These are phyloP conservation scores for Pilophorus perplexus DNA, from an alignment of 2,888 invertebrate species.

Conservation along the genomic window DNA sequence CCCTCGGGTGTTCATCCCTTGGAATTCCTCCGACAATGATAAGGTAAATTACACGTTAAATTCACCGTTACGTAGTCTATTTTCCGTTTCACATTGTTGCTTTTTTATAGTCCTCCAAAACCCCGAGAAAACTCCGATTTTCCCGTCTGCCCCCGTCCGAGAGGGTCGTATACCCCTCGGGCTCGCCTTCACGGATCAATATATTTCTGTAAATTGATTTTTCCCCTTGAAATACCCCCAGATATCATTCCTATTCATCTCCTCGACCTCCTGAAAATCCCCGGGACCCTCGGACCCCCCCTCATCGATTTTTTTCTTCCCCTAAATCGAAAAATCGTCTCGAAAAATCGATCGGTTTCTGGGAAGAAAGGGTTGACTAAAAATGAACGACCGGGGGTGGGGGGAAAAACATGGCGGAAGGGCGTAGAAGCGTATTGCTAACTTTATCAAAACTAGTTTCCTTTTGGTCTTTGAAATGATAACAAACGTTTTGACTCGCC, in stretches of 20 bases:
- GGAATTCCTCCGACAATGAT: slow-evolving; percentile 46
- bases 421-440: slow-evolving; percentile 49
- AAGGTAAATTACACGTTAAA: slow-evolving; percentile 44
- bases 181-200: slow-evolving; percentile 12
- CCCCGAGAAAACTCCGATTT: too few relatives aligned
- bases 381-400: slow-evolving; percentile 44
- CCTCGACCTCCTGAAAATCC: neutral
- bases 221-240: neutral
- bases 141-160: neutral
- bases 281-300: neutral
- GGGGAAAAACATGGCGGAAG: slow-evolving; percentile 63
- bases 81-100: too few relatives aligned
- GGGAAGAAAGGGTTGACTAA: slow-evolving; percentile 47
- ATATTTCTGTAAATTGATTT: slow-evolving; percentile 32
- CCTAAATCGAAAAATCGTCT: slow-evolving; percentile 6
- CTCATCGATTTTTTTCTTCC: neutral
- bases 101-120: too few relatives aligned
- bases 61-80: too few relatives aligned
- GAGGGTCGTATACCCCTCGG: slow-evolving; percentile 21
- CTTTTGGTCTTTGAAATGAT: neutral
- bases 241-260: neutral
- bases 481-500: slow-evolving; percentile 31
- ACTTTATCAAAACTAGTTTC: slow-evolving; percentile 24
- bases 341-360: slow-evolving; percentile 23
- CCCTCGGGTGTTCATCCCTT: slow-evolving; percentile 48